Evolutionary conservation across 2,797 vertebrate genomes (phyloP).

Genomic region (Chromis chromis): DNA sequence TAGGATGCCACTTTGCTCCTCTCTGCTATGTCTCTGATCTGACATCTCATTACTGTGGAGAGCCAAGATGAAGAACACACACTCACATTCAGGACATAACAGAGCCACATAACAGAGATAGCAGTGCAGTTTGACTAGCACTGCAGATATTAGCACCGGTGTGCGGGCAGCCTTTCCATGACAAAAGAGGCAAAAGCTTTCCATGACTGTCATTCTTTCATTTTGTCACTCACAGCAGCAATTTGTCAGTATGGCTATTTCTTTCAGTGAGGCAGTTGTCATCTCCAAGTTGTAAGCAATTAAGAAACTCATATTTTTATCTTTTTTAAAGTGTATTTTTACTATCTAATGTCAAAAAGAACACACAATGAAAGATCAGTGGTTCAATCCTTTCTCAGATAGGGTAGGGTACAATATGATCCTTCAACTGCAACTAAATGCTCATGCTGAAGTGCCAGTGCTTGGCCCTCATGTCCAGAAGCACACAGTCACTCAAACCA

Average conservation of each 20-base stretch:
- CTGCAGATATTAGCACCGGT: constrained; percentile 3
- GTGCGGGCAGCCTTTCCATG: neutral
- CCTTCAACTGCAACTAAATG: neutral
- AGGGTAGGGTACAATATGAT: neutral
- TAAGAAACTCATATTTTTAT: neutral
- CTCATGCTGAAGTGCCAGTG: neutral
- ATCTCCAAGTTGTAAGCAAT: neutral
- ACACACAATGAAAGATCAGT: neutral
- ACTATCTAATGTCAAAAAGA: neutral
- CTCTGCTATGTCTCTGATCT: constrained; percentile 37
- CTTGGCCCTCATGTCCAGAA: neutral
- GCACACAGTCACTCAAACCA: constrained; percentile 5
- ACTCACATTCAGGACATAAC: constrained; percentile 50
- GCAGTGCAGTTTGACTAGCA: constrained; percentile 6
- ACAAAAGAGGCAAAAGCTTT: constrained; percentile 12
- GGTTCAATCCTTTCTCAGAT: neutral
- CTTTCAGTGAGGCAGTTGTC: neutral
- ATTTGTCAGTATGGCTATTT: neutral
- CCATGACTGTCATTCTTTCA: constrained; percentile 15
- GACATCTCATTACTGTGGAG: constrained; percentile 17
- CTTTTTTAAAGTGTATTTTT: neutral
- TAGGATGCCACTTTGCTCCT: constrained; percentile 19
- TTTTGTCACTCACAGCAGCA: constrained; percentile 4
- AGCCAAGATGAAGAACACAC: constrained; percentile 25
- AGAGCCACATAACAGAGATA: constrained; percentile 44